Evolutionary conservation across 2,797 vertebrate genomes (phyloP), one percentile per base, ranked within the genome.

Genomic region (Sebastes oblongus): DNA sequence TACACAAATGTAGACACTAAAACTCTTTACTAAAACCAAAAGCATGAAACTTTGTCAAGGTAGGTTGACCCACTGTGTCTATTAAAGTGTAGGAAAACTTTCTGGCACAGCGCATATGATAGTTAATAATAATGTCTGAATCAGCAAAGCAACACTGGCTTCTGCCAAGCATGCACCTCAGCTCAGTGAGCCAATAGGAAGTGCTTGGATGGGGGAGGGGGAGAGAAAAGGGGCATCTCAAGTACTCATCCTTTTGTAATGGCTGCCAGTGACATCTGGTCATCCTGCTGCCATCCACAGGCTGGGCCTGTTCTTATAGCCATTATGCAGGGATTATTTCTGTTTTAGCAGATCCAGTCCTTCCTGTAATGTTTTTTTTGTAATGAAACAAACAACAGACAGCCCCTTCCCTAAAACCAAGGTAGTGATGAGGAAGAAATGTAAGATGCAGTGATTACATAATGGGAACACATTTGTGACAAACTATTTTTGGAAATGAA

Each of bases 261-360:
- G 67, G 61, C 75, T 87, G 84, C 84, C 90, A 78, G 66, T 25
- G 78, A 77, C 83, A 84, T 82, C 81, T 88, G 88, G 78, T 72
- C 76, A n/a, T 34, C 82, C 68, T 70, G 78, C 87, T 81, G 79
- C 76, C 73, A 50, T 54, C 34, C 68, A 56, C 76, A 81, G 56
- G 18, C 75, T 4, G 29, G 3, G 34, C 24, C 65, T 68, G 54
- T 36, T 80, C 66, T 67, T 60, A 30, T 64, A 70, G n/a, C 59
- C 72, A 59, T 72, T 83, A 69, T 18, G 55, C 4, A 2, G 60
- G 72, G 85, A 88, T 89, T 85, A 88, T 75, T 78, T 67, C 6
- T 55, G 75, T 60, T 69, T 52, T 18, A 8, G n/a, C 74, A 65
- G 79, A 71, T 68, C 66, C 16, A n/a, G 34, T 50, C 14, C 61